These are phyloP conservation scores for Catocala nupta DNA, from an alignment of 2,888 invertebrate species.

Conservation along the genomic window DNA sequence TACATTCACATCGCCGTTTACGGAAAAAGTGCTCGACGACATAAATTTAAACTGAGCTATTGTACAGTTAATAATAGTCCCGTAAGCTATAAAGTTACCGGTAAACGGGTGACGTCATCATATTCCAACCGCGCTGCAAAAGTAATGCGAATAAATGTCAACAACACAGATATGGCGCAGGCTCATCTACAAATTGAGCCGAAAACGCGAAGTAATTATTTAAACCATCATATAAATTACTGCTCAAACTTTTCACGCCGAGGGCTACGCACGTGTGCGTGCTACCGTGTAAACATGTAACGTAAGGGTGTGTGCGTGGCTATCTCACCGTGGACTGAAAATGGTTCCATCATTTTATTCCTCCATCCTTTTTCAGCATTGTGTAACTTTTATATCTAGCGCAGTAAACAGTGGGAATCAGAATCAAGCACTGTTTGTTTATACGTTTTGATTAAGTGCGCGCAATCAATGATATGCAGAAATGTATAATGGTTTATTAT, in stretches of 20 bases:
- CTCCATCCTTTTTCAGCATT: conserved; percentile 83
- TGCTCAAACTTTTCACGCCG: conserved; percentile 85
- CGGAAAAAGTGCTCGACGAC: conserved; percentile 5
- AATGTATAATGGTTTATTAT: conserved; percentile 8
- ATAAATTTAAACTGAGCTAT: conserved; percentile 11
- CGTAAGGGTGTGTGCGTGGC: conserved; percentile 62
- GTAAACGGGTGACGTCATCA: conserved; percentile 56
- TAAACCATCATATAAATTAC: conserved; percentile 88
- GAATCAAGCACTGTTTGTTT: conserved; percentile 18
- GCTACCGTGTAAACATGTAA: conserved; percentile 53
- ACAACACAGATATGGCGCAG: conserved; percentile 69
- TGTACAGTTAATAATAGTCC: conserved; percentile 29
- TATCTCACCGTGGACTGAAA: conserved; percentile 78
- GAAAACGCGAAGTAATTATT: conserved; percentile 87
- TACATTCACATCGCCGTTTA: conserved; percentile 3
- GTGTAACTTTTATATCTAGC: conserved; percentile 71
- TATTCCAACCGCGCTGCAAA: conserved; percentile 61
- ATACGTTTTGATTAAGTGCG: conserved; percentile 11
- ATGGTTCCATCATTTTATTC: conserved; percentile 85
- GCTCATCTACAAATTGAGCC: conserved; percentile 86
- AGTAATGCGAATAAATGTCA: conserved; percentile 75
- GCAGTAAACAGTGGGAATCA: conserved; percentile 56
- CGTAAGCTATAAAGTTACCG: conserved; percentile 43
- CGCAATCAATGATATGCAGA: neutral
- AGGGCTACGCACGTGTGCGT: conserved; percentile 64